These are phyloP conservation scores for Ammodytes dubius DNA, from an alignment of 2,113 vertebrate species.

Conservation along the genomic window DNA sequence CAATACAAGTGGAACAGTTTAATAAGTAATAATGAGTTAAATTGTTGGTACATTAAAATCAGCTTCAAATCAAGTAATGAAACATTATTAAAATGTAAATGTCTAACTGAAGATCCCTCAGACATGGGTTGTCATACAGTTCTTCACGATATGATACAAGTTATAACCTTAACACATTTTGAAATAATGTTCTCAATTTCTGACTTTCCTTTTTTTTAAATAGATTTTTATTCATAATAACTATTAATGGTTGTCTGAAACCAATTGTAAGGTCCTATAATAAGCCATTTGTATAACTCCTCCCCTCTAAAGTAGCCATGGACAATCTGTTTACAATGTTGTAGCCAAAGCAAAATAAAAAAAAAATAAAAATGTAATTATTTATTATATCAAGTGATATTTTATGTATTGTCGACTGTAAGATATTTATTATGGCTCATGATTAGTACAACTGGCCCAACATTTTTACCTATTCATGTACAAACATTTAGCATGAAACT, in stretches of 20 bases:
- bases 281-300: background rate
- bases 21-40: slow-evolving; percentile 1
- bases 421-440: background rate
- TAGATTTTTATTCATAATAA: background rate
- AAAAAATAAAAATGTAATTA: no score
- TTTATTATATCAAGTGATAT: background rate
- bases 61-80: background rate
- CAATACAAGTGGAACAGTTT: background rate
- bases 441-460: background rate
- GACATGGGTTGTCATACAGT: background rate
- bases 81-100: background rate
- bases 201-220: no score
- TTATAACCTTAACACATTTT: background rate
- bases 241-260: background rate
- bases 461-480: slow-evolving; percentile 26
- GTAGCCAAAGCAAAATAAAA: background rate
- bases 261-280: background rate
- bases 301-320: background rate
- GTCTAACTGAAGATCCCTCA: slow-evolving; percentile 1
- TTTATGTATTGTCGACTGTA: slow-evolving; percentile 1
- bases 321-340: background rate
- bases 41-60: background rate
- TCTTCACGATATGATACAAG: background rate
- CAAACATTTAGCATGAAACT: slow-evolving; percentile 11
- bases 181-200: no score